Evolutionary conservation across 2,888 invertebrate species (phyloP), one percentile per base, ranked within the genome.

Genomic region (Acrobasis suavella): DNA sequence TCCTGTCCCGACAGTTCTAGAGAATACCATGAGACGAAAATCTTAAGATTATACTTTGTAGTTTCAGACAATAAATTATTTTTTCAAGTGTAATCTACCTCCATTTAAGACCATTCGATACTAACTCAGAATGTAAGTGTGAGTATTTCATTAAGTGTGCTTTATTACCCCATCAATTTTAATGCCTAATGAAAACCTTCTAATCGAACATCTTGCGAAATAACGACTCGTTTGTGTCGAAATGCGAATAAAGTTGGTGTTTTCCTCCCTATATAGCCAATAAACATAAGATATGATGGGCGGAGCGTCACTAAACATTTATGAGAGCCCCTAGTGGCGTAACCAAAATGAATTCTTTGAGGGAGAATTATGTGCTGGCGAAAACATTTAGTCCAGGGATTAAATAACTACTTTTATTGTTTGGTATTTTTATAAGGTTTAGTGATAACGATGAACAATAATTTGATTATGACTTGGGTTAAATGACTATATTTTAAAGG

Each of bases 231-330:
- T 60, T 39, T 50, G 46, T 9, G 61, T n/a, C 55, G 15, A 15
- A 61, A 61, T 46, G 61, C 38, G 55, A 46, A 62, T 55, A 55
- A 62, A 62, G 38, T 16, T 38, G 37, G 55, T 38, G 55, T 62
- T 62, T 37, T 55, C 55, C 37, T 8, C 16, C 49, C 15, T 37
- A 8, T 46, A 62, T 55, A 55, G 55, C 54, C 69, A 69, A 75
- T 77, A 77, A 75, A 75, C 64, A 62, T 65, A 65, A 75, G 73
- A 74, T 74, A 72, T 71, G 72, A 67, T 66, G 70, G 76, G 73
- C 59, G 71, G 70, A 60, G 63, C 12, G 55, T 61, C 69, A 64
- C 74, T 70, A 72, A 75, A 77, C 77, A 76, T 77, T 78, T 77
- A 77, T 69, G 75, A 60, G 75, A 60, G 59, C 58, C 61, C 59